A percentile compares a stretch with the other conserved stretches of the same genome.
Evolutionary conservation across 2,888 invertebrate species (phyloP).

Genomic region (Hecatera dysodea): DNA sequence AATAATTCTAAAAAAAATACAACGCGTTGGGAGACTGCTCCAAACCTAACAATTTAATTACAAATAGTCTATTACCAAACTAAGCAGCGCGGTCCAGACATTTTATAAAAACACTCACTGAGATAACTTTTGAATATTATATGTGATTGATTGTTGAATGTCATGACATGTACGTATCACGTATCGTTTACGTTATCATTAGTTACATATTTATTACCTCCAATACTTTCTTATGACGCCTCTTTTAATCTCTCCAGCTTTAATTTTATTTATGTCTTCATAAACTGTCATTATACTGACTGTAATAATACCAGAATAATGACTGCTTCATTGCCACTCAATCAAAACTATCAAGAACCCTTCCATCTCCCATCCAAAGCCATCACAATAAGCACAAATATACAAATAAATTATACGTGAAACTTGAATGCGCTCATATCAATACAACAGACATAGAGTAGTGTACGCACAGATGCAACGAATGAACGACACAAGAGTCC

Average conservation of each 20-base stretch:
- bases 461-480: slow-evolving; percentile 31
- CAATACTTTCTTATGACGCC: too few species aligned
- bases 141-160: too few species aligned
- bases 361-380: slow-evolving; percentile 2
- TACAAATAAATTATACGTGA: slow-evolving; percentile 67
- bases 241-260: too few species aligned
- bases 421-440: slow-evolving; percentile 65
- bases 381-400: slow-evolving; percentile 43
- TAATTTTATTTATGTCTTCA: too few species aligned
- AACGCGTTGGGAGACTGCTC: too few species aligned
- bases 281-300: background rate
- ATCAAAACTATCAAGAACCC: slow-evolving; percentile 8
- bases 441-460: slow-evolving; percentile 48
- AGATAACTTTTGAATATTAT: background rate
- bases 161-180: too few species aligned
- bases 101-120: background rate
- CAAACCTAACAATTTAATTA: too few species aligned
- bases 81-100: too few species aligned
- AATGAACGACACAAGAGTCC: slow-evolving; percentile 23
- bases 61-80: too few species aligned
- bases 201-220: too few species aligned
- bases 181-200: too few species aligned
- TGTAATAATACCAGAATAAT: background rate
- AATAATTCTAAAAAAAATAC: too few species aligned
- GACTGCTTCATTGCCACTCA: background rate